Conservation (phyloP, 2,888 invertebrate species). For the Allolobophora icterica region DNA sequence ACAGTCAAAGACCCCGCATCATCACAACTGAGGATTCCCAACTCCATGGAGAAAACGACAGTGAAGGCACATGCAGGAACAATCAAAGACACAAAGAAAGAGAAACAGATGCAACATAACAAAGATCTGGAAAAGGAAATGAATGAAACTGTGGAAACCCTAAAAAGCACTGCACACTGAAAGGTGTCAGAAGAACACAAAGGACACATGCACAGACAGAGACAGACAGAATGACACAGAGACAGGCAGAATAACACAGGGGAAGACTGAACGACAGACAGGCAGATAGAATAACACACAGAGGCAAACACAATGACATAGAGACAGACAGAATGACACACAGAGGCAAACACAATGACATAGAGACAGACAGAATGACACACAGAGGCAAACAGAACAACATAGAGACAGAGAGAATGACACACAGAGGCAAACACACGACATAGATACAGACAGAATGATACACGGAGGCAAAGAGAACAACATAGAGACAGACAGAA, state of each 20-base stretch:
- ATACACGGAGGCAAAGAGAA: neutral
- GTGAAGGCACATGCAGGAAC: too few relatives aligned
- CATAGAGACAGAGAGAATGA: neutral
- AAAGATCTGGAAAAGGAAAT: neutral
- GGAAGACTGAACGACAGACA: neutral
- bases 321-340: neutral
- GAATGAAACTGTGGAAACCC: neutral
- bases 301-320: neutral
- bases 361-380: too few relatives aligned
- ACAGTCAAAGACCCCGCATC: neutral
- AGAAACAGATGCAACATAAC: neutral
- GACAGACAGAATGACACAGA: too few relatives aligned
- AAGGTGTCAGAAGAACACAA: neutral
- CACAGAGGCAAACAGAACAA: too few relatives aligned
- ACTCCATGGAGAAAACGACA: neutral
- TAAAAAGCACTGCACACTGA: neutral
- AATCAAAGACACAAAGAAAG: neutral
- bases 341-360: neutral
- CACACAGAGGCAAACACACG: too few relatives aligned
- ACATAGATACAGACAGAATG: neutral
- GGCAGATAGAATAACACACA: too few relatives aligned
- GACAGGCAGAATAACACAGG: too few relatives aligned
- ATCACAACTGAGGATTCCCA: neutral
- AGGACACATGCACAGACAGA: too few relatives aligned
- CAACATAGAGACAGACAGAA: too few relatives aligned